Conservation (phyloP, 2,888 invertebrate genomes). For the Druceiella hillmani region DNA sequence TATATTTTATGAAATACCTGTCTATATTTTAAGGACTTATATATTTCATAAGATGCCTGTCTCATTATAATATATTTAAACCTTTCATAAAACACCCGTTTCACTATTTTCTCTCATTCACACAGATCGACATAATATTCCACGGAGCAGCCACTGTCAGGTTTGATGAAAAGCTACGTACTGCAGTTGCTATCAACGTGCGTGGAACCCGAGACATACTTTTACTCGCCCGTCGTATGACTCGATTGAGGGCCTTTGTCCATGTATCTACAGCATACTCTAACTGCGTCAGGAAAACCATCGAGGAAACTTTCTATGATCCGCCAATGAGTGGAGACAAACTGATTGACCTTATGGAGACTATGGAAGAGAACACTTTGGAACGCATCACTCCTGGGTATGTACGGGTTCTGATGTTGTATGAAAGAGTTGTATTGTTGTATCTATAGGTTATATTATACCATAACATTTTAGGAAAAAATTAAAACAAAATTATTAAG, state of each 20-base stretch:
- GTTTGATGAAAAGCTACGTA: constrained; percentile 46
- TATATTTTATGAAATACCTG: no score
- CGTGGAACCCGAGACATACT: constrained; percentile 44
- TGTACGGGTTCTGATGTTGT: no score
- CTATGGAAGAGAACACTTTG: constrained; percentile 62
- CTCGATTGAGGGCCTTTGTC: constrained; percentile 54
- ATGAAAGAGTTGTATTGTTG: no score
- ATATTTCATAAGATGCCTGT: no score
- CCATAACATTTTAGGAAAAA: no score
- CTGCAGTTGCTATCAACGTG: constrained; percentile 45
- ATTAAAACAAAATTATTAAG: no score
- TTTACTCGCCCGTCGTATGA: constrained; percentile 34
- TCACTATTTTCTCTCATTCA: constrained; percentile 4
- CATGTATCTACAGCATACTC: constrained; percentile 91
- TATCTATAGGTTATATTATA: constrained; percentile 1
- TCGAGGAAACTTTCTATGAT: constrained; percentile 60
- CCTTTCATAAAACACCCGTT: no score
- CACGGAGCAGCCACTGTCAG: constrained; percentile 51
- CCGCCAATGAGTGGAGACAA: constrained; percentile 42
- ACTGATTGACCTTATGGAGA: constrained; percentile 62
- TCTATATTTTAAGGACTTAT: no score
- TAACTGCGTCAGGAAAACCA: constrained; percentile 65
- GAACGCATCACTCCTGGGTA: constrained; percentile 65
- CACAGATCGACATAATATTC: constrained; percentile 45
- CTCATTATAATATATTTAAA: no score